Base-by-base conservation (phyloP, 2,888 invertebrate species). In the Keiferia lycopersicella region DNA sequence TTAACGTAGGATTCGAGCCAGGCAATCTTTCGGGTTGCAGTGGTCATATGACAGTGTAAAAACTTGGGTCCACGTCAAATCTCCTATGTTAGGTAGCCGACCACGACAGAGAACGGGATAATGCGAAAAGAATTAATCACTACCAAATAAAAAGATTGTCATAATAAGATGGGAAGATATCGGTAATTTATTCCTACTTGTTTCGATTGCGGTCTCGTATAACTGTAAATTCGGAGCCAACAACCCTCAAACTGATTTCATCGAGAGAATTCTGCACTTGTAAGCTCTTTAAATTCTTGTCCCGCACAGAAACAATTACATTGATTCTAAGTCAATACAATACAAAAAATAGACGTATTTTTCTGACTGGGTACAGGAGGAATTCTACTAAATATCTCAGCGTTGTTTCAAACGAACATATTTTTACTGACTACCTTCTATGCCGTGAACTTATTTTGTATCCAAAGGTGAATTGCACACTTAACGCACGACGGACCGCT, bases 291-390 rank as follows among this genome's bases (percentile, higher is more conserved):
- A n/a, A 56, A 56, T 56, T 34, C 56, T 56, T n/a, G n/a, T 56
- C 8, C 16, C 56, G n/a, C 30, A 60, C 60, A 22, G 41, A 45
- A 60, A 34, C 20, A 60, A 57, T 85, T 85, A 73, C 78, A 68
- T 79, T 30, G 14, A 34, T 56, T n/a, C 34, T 34, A n/a, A 34
- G 30, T 56, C 34, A 56, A 56, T 30, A 61, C 61, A 18, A 18
- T 48, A 16, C 50, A 22, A 16, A 39, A 61, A 56, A 56, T 16
- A 12, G n/a, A 34, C 34, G 34, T 34, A 4, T 30, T n/a, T 34
- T 4, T 16, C 45, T n/a, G 2, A 45, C n/a, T 45, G 4, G 45
- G 45, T n/a, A 45, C 1, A 34, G 34, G 34, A 34, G 6, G 34
- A 10, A 34, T 34, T 34, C 34, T 18, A 48, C 10, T 16, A 18